These are phyloP conservation scores for Holcopasites calliopsidis DNA, from an alignment of 1,140 invertebrate species.

Conservation along the genomic window DNA sequence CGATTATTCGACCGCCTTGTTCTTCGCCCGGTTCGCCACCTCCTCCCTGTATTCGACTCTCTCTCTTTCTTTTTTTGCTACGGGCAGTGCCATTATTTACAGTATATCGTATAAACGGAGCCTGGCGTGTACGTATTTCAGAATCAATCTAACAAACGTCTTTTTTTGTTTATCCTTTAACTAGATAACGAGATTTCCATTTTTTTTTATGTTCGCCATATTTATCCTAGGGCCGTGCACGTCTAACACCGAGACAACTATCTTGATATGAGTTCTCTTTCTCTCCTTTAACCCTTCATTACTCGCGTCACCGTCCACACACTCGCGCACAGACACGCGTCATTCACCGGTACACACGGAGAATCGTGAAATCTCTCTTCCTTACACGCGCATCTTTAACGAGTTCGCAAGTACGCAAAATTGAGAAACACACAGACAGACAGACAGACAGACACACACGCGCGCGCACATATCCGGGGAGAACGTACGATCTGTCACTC, in stretches of 20 bases:
- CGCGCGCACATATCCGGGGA: too few species aligned
- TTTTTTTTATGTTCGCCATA: slow-evolving; percentile 18
- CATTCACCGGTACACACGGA: background rate
- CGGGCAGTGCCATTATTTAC: slow-evolving; percentile 79
- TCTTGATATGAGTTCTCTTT: slow-evolving; percentile 76
- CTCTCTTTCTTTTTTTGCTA: slow-evolving; percentile 61
- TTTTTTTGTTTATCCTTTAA: slow-evolving; percentile 71
- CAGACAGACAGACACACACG: background rate
- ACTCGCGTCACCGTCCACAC: slow-evolving; percentile 4
- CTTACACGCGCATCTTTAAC: slow-evolving; percentile 7
- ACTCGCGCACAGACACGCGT: slow-evolving; percentile 48
- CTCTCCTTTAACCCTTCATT: slow-evolving; percentile 25
- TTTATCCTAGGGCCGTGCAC: slow-evolving; percentile 76
- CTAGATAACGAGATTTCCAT: slow-evolving; percentile 78
- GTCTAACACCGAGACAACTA: slow-evolving; percentile 79
- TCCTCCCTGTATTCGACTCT: slow-evolving; percentile 44
- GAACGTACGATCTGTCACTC: slow-evolving; percentile 1
- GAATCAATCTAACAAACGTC: slow-evolving; percentile 79
- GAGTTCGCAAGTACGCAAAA: slow-evolving; percentile 5
- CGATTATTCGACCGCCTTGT: slow-evolving; percentile 47
- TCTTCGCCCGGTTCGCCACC: slow-evolving; percentile 30
- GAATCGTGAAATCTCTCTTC: slow-evolving; percentile 3
- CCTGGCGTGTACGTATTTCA: slow-evolving; percentile 78
- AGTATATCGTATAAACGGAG: slow-evolving; percentile 77
- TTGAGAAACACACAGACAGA: slow-evolving; percentile 26